Conservation (phyloP, 2,113 vertebrate species). For the Leptobrachium leishanense region DNA sequence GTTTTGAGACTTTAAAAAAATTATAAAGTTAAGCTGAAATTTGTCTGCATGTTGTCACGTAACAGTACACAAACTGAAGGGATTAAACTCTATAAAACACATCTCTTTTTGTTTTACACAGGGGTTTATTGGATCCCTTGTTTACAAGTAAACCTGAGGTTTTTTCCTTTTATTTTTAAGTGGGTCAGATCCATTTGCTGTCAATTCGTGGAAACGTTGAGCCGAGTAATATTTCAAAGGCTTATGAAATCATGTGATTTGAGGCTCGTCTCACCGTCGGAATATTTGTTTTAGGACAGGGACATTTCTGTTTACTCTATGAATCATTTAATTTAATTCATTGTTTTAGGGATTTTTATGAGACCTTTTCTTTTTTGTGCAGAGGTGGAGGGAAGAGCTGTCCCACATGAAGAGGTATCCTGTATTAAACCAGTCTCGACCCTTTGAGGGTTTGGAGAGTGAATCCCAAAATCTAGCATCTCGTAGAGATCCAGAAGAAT, state of each 20-base stretch:
- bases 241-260: background rate
- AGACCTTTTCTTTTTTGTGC: constrained; percentile 28
- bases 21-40: too few species aligned
- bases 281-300: background rate
- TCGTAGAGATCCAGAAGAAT: constrained; percentile 81
- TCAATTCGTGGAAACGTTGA: background rate
- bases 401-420: constrained; percentile 79
- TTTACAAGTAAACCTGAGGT: background rate
- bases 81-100: too few species aligned
- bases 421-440: constrained; percentile 67
- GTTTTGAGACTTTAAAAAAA: too few species aligned
- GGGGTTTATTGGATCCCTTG: background rate
- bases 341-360: background rate
- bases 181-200: background rate
- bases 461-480: constrained; percentile 65
- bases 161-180: background rate
- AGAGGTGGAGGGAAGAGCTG: constrained; percentile 93
- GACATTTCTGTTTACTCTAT: background rate
- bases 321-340: background rate
- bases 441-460: constrained; percentile 63
- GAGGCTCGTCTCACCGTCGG: background rate
- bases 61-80: too few species aligned
- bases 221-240: too few species aligned
- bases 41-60: too few species aligned
- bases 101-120: too few species aligned